phyloP scores from a whole-genome alignment of 2,797 vertebrate species.

The Distichodus sexfasciatus region DNA sequence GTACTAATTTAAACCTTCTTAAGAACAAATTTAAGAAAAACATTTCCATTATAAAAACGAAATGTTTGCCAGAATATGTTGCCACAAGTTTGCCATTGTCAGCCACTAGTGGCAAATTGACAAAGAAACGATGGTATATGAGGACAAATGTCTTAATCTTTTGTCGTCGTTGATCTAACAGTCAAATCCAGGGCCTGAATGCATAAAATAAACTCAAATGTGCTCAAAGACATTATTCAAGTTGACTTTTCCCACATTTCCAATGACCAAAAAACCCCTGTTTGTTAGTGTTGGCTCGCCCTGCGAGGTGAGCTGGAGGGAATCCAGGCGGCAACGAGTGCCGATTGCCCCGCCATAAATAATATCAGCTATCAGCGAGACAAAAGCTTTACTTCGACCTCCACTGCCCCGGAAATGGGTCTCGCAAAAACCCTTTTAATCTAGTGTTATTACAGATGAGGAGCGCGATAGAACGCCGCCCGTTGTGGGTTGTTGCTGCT shows the following conservation, averaged over 20 bases:
- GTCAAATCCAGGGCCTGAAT: background rate
- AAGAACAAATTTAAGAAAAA: too few species aligned
- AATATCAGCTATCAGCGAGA: conserved; percentile 23
- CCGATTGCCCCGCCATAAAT: conserved; percentile 9
- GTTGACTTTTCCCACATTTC: background rate
- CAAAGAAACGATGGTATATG: too few species aligned
- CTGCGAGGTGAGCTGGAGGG: conserved; percentile 16
- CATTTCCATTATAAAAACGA: too few species aligned
- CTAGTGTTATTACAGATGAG: conserved; percentile 34
- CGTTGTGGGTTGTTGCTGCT: background rate
- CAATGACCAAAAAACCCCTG: background rate
- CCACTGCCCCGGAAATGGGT: conserved; percentile 26
- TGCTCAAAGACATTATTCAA: background rate
- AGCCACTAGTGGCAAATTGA: too few species aligned
- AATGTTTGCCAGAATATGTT: too few species aligned
- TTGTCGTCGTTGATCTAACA: too few species aligned
- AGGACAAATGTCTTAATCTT: too few species aligned
- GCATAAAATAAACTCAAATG: background rate
- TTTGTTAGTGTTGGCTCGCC: background rate
- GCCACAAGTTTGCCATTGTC: too few species aligned
- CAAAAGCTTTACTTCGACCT: conserved; percentile 29
- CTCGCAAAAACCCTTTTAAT: conserved; percentile 40
- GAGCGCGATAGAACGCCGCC: background rate
- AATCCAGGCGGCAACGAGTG: conserved; percentile 11
- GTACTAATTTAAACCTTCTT: too few species aligned